Conservation (phyloP, 2,113 vertebrate genomes). For the Oreotrochilus melanogaster region DNA sequence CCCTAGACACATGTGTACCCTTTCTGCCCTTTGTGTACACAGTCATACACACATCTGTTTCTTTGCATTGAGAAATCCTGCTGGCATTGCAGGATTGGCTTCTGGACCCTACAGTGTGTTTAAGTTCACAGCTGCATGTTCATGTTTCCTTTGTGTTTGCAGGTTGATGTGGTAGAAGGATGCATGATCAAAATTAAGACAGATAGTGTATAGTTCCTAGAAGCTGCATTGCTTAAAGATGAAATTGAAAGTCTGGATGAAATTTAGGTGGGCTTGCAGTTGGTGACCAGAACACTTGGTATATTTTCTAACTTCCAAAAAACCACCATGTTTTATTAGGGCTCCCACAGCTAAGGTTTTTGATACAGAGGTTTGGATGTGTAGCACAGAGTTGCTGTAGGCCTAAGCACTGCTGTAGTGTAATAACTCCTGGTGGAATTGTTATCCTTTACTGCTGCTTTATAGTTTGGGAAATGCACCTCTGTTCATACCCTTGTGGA, state of each 20-base stretch:
- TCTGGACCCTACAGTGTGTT: background rate
- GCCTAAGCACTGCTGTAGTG: rapidly evolving
- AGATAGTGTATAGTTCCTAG: background rate
- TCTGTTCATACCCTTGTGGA: rapidly evolving
- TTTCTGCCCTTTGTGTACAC: rapidly evolving
- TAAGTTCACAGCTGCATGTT: background rate
- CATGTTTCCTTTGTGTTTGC: background rate
- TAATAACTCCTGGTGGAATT: background rate
- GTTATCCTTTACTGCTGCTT: background rate
- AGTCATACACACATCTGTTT: background rate
- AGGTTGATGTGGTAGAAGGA: background rate
- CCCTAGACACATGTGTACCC: background rate
- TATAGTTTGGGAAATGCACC: background rate
- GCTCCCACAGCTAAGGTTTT: background rate
- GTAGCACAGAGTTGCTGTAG: background rate
- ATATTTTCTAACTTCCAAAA: background rate
- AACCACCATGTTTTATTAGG: rapidly evolving
- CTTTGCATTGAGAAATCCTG: background rate
- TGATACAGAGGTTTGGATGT: background rate
- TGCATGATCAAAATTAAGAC: background rate
- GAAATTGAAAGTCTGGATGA: background rate
- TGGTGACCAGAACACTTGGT: background rate
- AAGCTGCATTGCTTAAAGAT: background rate
- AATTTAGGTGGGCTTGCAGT: background rate
- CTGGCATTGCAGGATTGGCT: background rate